Percentiles rank a stretch among this genome's conserved stretches.
Evolutionary conservation across 2,113 vertebrate species (phyloP).

Genomic region (Thamnophis sirtalis): DNA sequence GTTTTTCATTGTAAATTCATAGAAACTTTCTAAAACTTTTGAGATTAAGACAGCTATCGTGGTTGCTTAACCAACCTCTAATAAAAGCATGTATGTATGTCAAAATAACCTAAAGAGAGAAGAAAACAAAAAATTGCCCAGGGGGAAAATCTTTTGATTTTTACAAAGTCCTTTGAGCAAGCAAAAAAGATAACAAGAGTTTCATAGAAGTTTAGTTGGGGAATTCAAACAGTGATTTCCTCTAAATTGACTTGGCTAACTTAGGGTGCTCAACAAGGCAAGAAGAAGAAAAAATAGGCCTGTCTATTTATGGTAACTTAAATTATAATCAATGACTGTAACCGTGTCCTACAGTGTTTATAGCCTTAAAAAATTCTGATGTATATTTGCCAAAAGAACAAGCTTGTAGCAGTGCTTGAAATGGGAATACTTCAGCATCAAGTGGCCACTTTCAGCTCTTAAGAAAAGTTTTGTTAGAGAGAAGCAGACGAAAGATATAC

Average conservation of each 20-base stretch:
- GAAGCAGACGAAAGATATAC: background rate
- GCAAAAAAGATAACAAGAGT: background rate
- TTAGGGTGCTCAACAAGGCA: background rate
- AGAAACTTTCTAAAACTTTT: background rate
- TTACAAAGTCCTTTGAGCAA: background rate
- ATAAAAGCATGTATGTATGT: background rate
- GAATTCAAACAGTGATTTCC: background rate
- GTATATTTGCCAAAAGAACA: background rate
- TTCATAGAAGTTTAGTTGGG: background rate
- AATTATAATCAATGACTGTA: background rate
- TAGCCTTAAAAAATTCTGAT: background rate
- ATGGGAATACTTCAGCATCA: background rate
- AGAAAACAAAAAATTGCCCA: background rate
- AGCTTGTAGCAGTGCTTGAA: background rate
- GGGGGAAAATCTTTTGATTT: background rate
- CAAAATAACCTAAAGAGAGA: background rate
- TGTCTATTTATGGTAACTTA: background rate
- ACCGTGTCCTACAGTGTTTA: background rate
- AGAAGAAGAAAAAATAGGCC: background rate
- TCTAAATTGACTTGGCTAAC: background rate
- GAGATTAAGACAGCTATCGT: background rate
- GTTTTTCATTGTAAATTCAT: background rate
- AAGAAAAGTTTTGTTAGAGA: background rate
- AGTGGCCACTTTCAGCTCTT: background rate
- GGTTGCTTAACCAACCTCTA: background rate